phyloP scores from a whole-genome alignment of 1,140 invertebrate genomes.

The Conus betulinus region DNA sequence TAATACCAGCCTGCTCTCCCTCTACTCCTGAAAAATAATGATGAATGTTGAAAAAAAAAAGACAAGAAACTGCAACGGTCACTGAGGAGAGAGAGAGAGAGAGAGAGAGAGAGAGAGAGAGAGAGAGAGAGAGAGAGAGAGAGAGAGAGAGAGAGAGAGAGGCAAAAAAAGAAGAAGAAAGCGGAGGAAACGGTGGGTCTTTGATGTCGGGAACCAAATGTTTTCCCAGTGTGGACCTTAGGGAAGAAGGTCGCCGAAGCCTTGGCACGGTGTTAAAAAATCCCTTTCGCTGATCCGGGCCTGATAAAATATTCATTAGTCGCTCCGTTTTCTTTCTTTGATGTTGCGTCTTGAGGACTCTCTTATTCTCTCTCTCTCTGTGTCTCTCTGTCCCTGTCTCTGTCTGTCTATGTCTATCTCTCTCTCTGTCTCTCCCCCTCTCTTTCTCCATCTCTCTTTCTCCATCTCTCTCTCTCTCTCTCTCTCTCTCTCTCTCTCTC shows the following conservation, averaged over 20 bases:
- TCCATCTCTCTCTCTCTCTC: background rate
- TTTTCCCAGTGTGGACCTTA: background rate
- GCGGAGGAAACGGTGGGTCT: background rate
- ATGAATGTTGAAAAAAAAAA: background rate
- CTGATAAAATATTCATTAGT: constrained; percentile 12
- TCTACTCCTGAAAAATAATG: background rate
- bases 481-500: background rate
- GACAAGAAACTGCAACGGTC: background rate
- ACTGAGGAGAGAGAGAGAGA: too few relatives aligned
- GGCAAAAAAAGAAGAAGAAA: background rate
- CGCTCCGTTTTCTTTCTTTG: background rate
- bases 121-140: too few relatives aligned
- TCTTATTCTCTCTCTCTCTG: background rate
- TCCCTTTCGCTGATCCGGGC: background rate
- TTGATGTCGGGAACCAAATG: background rate
- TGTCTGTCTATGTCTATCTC: background rate
- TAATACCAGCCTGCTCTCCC: background rate
- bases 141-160: too few relatives aligned
- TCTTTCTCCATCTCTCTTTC: background rate
- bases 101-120: too few relatives aligned
- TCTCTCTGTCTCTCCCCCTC: background rate
- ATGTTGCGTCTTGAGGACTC: constrained; percentile 4
- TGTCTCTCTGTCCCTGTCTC: background rate
- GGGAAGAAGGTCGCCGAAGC: background rate
- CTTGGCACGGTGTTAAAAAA: background rate